phyloP scores from a whole-genome alignment of 1,140 invertebrate species.

The Lordiphosa collinella region DNA sequence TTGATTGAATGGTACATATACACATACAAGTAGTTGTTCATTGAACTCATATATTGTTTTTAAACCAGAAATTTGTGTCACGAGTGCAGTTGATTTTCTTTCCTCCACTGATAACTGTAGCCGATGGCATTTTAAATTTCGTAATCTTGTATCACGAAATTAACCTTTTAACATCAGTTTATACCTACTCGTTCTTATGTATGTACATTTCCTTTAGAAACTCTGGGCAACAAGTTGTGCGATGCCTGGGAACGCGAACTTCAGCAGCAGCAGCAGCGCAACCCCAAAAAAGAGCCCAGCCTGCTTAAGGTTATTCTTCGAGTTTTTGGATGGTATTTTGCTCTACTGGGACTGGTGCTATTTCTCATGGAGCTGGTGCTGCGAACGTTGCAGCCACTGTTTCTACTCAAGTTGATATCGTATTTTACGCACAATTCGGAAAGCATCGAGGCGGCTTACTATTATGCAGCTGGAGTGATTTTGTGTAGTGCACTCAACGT shows the following conservation, averaged over 20 bases:
- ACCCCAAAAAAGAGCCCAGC: conserved; percentile 56
- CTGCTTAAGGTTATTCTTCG: conserved; percentile 45
- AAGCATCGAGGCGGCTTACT: conserved; percentile 82
- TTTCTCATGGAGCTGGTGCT: conserved; percentile 65
- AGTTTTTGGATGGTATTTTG: conserved; percentile 65
- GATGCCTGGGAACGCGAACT: conserved; percentile 62
- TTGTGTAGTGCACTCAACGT: conserved; percentile 85
- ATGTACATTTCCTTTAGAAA: conserved; percentile 42
- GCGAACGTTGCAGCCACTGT: conserved; percentile 85
- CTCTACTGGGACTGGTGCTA: conserved; percentile 55
- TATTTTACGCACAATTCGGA: conserved; percentile 81
- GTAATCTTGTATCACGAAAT: conserved; percentile 15
- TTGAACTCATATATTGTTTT: conserved; percentile 39
- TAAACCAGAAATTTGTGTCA: conserved; percentile 18
- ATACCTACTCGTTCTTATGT: not conserved
- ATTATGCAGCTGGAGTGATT: conserved; percentile 85
- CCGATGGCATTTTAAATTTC: conserved; percentile 11
- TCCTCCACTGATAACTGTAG: conserved; percentile 28
- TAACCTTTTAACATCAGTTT: too few relatives aligned
- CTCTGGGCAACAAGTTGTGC: conserved; percentile 59
- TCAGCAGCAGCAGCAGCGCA: conserved; percentile 20
- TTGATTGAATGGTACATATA: conserved; percentile 15
- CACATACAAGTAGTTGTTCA: conserved; percentile 43
- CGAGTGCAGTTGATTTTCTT: conserved; percentile 8
- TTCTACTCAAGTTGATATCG: conserved; percentile 85